Percentiles rank a stretch among this genome's conserved stretches.
Evolutionary conservation across 2,113 vertebrate species (phyloP).

Genomic region (Ptychochromis oligacanthus): DNA sequence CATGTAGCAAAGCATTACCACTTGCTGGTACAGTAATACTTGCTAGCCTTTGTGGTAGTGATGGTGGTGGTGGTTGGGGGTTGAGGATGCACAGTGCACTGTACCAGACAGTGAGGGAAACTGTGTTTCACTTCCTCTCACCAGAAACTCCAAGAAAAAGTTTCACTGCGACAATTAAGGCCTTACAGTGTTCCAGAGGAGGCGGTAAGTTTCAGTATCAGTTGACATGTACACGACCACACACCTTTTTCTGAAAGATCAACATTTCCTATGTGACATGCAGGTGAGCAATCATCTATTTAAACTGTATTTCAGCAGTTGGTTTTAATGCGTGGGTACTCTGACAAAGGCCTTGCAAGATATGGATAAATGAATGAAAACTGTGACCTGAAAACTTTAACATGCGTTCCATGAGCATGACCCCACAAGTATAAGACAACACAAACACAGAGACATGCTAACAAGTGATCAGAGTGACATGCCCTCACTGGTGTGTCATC

Average conservation of each 20-base stretch:
- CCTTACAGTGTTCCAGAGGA: neutral
- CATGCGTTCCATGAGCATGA: neutral
- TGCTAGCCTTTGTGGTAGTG: too few relatives aligned
- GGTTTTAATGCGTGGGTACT: neutral
- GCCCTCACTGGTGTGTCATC: neutral
- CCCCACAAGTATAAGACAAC: neutral
- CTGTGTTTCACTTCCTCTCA: conserved; percentile 1
- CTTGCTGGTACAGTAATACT: neutral
- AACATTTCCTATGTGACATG: neutral
- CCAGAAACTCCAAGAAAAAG: neutral
- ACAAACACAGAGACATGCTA: neutral
- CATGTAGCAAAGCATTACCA: too few relatives aligned
- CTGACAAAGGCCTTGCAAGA: neutral
- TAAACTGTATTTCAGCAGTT: neutral
- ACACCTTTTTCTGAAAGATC: neutral
- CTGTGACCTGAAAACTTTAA: neutral
- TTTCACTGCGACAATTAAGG: neutral
- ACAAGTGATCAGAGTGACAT: neutral
- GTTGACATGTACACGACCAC: neutral
- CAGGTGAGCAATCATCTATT: neutral
- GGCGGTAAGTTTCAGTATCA: neutral
- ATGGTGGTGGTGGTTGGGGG: too few relatives aligned
- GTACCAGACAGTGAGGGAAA: neutral
- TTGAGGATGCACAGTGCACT: neutral
- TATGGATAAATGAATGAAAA: neutral